phyloP scores from a whole-genome alignment of 2,113 vertebrate genomes.

The Oriolus oriolus region DNA sequence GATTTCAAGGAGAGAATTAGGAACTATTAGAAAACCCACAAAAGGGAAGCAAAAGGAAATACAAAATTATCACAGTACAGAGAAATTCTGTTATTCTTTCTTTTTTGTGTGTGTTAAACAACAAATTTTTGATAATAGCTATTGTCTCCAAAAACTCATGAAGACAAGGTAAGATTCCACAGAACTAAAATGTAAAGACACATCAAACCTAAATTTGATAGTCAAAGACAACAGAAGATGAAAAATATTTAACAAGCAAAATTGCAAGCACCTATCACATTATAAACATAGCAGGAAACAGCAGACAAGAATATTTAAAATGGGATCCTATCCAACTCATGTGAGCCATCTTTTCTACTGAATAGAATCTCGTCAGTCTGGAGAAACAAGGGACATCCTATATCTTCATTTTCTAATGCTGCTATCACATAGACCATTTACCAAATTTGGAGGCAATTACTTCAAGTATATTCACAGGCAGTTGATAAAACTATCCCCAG shows the following conservation, averaged over 20 bases:
- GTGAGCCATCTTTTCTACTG: background rate
- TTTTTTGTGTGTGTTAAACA: background rate
- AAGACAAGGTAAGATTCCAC: background rate
- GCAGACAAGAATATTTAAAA: background rate
- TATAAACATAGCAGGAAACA: background rate
- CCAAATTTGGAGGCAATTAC: background rate
- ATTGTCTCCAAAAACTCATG: background rate
- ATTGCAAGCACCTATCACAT: background rate
- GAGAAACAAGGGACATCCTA: background rate
- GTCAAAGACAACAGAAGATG: background rate
- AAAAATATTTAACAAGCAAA: background rate
- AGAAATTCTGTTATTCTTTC: background rate
- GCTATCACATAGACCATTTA: background rate
- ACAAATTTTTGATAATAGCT: background rate
- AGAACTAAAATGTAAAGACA: background rate
- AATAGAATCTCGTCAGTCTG: background rate
- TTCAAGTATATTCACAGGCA: background rate
- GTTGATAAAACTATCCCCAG: background rate
- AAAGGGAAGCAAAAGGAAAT: background rate
- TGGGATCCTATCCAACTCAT: background rate
- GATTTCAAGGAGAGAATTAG: background rate
- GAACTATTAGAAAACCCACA: background rate
- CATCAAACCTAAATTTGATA: background rate
- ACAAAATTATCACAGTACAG: background rate
- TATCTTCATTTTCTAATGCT: background rate